Percentiles rank a stretch among this genome's conserved stretches.
phyloP scores from a whole-genome alignment of 1,140 invertebrate species.

The Cydia splendana region DNA sequence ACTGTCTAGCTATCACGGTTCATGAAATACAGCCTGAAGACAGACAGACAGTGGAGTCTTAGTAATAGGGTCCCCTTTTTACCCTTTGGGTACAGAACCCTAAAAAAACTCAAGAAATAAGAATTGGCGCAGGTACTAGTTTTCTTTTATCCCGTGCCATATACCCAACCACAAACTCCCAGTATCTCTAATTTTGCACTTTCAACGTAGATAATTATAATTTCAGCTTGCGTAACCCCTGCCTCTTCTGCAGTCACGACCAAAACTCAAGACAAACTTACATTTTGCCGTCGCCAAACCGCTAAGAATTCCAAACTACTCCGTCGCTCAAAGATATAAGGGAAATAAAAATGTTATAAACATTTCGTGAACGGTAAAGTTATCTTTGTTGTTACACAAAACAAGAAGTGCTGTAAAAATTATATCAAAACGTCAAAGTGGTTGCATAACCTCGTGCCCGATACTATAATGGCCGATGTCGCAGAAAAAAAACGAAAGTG shows the following conservation, averaged over 20 bases:
- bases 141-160: constrained; percentile 8
- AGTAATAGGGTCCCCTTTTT: too few relatives aligned
- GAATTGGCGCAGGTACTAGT: too few relatives aligned
- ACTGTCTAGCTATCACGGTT: too few relatives aligned
- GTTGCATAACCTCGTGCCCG: constrained; percentile 76
- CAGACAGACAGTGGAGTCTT: too few relatives aligned
- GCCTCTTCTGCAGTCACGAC: constrained; percentile 76
- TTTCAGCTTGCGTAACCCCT: constrained; percentile 64
- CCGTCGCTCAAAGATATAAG: constrained; percentile 40
- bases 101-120: too few relatives aligned
- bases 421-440: constrained; percentile 76
- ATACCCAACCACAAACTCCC: constrained; percentile 30
- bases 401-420: constrained; percentile 64
- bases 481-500: constrained; percentile 75
- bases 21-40: too few relatives aligned
- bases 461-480: constrained; percentile 76
- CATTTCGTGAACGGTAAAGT: constrained; percentile 33
- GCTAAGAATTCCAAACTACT: constrained; percentile 35
- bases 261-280: constrained; percentile 56
- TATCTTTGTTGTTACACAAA: constrained; percentile 52
- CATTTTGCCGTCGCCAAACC: constrained; percentile 36
- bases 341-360: background rate
- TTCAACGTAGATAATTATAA: constrained; percentile 74
- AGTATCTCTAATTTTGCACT: constrained; percentile 68
- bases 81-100: too few relatives aligned